These are phyloP conservation scores for Apus apus DNA, from an alignment of 2,113 vertebrate species.

Conservation along the genomic window DNA sequence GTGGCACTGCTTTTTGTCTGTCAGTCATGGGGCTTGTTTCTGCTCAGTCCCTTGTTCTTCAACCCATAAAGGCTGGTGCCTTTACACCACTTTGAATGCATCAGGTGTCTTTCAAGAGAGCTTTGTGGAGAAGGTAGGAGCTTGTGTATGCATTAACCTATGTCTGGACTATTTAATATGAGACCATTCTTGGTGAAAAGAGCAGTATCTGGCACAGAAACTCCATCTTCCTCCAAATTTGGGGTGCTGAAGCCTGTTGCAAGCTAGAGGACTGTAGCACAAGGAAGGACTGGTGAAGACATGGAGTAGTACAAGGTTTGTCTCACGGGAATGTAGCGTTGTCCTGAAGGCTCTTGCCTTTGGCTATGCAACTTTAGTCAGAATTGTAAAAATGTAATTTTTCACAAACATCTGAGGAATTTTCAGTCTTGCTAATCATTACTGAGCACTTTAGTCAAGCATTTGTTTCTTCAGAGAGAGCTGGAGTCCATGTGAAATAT, in stretches of 20 bases:
- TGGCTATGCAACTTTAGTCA: background rate
- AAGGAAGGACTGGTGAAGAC: background rate
- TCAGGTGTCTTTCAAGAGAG: background rate
- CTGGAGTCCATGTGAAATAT: background rate
- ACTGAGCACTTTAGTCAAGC: background rate
- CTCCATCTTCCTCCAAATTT: background rate
- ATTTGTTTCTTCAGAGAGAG: background rate
- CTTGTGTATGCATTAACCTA: background rate
- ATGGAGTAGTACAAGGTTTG: background rate
- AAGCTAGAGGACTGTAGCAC: background rate
- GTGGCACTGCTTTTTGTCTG: background rate
- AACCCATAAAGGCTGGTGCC: background rate
- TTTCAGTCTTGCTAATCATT: background rate
- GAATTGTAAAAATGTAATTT: background rate
- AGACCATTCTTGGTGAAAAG: background rate
- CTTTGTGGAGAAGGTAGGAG: background rate
- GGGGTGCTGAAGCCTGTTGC: background rate
- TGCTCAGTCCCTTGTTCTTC: background rate
- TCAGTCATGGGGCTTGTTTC: background rate
- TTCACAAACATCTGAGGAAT: background rate
- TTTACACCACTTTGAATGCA: background rate
- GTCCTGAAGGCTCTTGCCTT: background rate
- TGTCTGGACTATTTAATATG: background rate
- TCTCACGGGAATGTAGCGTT: background rate
- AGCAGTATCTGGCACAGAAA: background rate